Base-by-base conservation (phyloP, 2,113 vertebrate genomes). In the Hydrochoerus hydrochaeris region DNA sequence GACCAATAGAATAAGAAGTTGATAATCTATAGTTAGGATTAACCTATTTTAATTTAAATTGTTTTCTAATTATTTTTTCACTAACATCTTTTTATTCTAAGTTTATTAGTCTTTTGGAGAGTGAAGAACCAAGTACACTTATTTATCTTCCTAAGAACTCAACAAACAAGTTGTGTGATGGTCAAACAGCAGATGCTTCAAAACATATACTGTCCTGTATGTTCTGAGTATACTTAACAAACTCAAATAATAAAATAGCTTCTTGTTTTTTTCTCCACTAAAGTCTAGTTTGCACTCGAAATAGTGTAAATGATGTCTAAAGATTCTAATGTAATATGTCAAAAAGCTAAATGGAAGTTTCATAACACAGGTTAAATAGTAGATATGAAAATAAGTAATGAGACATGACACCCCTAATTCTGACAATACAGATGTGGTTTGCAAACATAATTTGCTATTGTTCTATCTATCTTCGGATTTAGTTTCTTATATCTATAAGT, bases 161-260 rank as follows among this genome's bases (percentile, higher is more conserved):
- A 84, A 80, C 5, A 89, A 90, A 80, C 3, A 89, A 90, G 65
- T 80, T 52, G 82, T n/a, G n/a, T n/a, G n/a, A 85, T 78, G 58
- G 17, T 52, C 57, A 90, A 75, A 85, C 1, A 81, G 54, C 8
- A 41, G 28, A 82, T 86, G 58, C 81, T 52, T 90, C 10, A 85
- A 85, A 82, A 81, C 38, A 80, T 46, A 52, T 88, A 85, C 63
- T 30, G 7, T 77, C 30, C 44, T 77, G 26, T 77, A 77, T 49
- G 30, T 44, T 88, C 82, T n/a, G 13, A 92, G 16, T 80, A 38
- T 80, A 95, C 90, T 49, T 83, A 90, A 88, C 49, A 87, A 94
- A 26, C 67, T 95, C 78, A 88, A 89, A 78, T 85, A 85, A 92
- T 86, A 94, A 95, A 94, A 65, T 77, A 20, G 20, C 57, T 71